Base-by-base conservation (phyloP, 2,797 vertebrate genomes). In the Crocodylus rhombifer region DNA sequence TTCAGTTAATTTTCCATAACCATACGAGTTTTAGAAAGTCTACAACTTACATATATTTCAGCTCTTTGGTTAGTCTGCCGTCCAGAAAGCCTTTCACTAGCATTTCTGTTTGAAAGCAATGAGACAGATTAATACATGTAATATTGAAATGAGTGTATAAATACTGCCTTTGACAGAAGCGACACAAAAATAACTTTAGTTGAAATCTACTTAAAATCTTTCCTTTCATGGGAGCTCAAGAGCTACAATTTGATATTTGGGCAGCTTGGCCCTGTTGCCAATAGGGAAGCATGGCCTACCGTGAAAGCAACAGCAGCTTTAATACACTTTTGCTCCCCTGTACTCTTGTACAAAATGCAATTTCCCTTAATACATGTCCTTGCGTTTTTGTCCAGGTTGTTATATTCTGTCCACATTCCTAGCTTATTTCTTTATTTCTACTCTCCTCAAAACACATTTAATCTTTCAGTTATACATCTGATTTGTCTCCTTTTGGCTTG, bases 31-130 rank as follows among this genome's bases (percentile, higher is more conserved):
- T 90, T 25, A 73, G 60, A 42, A 64, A 15, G 4, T 6, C 42
- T n/a, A 28, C 5, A 79, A 97, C 97, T 97, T 96, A 99, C 99
- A 96, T 98, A 98, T 85, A 99, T 96, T 97, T 99, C 99, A n/a
- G 99, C 99, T 78, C 99, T 98, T 93, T 99, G 99, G 92, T 99
- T 99, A 16, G 99, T 99, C 94, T 99, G 99, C 88, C 99, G 97
- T 64, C 99, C 99, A 2, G 98, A 60, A 95, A 99, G 98, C 11
- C 98, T 98, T 51, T 99, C 98, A 63, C 99, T 98, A 36, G 98
- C 97, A 51, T 99, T 99, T 96, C 99, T 99, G 96, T 80, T 67
- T 81, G 15, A 93, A 92, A 94, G 58, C 77, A 86, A 94, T 85
- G 86, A 0, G 86, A 26, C 2, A 76, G 2, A 75, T 88, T 26